Percentiles rank a stretch among this genome's conserved stretches.
These are phyloP conservation scores for Tetrax tetrax DNA, from an alignment of 2,113 vertebrate species.

Conservation along the genomic window DNA sequence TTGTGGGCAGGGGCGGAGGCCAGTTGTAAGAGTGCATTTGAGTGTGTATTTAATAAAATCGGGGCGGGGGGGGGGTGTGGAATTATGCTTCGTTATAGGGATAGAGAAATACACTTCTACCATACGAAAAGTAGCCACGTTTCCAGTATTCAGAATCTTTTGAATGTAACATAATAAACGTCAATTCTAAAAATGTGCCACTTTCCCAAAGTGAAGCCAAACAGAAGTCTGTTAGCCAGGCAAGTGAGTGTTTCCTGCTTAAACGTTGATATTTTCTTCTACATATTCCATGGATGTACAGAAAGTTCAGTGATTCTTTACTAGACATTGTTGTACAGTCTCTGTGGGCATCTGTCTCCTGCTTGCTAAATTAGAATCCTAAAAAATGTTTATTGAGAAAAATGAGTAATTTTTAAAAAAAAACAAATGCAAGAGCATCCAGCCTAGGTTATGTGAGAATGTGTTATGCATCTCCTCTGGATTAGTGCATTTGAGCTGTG, in stretches of 20 bases:
- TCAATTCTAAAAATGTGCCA: neutral
- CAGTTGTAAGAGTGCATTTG: fast-evolving
- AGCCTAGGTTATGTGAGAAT: neutral
- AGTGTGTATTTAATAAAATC: neutral
- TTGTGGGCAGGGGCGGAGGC: neutral
- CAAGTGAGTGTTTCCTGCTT: neutral
- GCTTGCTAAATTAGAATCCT: neutral
- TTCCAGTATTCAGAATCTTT: neutral
- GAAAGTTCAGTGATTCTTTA: neutral
- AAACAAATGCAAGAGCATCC: neutral
- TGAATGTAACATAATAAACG: neutral
- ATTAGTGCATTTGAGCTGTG: neutral
- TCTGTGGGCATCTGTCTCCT: neutral
- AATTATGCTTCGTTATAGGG: neutral
- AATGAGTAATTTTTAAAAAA: neutral
- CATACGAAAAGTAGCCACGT: neutral
- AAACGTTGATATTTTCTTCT: neutral
- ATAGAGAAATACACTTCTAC: neutral
- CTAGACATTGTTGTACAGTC: neutral
- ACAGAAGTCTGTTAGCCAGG: neutral
- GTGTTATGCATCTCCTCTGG: neutral
- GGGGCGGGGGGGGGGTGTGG: fast-evolving
- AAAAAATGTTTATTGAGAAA: neutral
- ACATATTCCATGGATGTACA: fast-evolving
- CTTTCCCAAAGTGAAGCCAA: neutral